These are phyloP conservation scores for Meiosimyza decipiens DNA, from an alignment of 2,888 invertebrate genomes.

Conservation along the genomic window DNA sequence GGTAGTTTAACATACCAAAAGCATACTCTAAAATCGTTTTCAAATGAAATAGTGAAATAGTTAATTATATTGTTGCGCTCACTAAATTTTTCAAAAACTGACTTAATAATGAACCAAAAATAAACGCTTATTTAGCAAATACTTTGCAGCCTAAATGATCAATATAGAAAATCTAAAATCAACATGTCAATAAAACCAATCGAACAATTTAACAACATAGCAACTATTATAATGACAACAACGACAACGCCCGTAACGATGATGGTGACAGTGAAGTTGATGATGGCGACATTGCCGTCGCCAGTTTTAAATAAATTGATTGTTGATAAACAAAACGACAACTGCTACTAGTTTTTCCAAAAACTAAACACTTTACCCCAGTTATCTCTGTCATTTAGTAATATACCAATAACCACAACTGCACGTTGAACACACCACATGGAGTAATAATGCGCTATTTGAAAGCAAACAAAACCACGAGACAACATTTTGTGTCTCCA, in stretches of 20 bases:
- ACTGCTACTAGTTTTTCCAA: not conserved
- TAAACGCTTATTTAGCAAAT: no score
- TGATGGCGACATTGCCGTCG: not conserved
- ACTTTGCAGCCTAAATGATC: not conserved
- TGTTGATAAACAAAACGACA: conserved; percentile 18
- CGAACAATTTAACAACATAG: no score
- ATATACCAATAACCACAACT: not conserved
- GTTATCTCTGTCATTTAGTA: not conserved
- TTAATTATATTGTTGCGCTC: no score
- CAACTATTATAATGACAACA: no score
- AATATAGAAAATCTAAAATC: conserved; percentile 6
- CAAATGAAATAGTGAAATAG: no score
- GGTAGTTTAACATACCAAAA: no score
- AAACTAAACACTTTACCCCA: not conserved
- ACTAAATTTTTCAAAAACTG: no score
- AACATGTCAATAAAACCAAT: not conserved
- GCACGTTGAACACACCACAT: not conserved
- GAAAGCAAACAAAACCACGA: conserved; percentile 16
- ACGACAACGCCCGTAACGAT: no score
- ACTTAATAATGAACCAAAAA: no score
- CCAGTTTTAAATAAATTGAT: conserved; percentile 21
- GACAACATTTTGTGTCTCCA: not conserved
- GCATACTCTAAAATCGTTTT: no score
- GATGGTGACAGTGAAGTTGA: no score
- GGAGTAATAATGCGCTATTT: not conserved